Evolutionary conservation across 1,140 invertebrate genomes (phyloP).

Genomic region (Leptinotarsa undecemlineata): DNA sequence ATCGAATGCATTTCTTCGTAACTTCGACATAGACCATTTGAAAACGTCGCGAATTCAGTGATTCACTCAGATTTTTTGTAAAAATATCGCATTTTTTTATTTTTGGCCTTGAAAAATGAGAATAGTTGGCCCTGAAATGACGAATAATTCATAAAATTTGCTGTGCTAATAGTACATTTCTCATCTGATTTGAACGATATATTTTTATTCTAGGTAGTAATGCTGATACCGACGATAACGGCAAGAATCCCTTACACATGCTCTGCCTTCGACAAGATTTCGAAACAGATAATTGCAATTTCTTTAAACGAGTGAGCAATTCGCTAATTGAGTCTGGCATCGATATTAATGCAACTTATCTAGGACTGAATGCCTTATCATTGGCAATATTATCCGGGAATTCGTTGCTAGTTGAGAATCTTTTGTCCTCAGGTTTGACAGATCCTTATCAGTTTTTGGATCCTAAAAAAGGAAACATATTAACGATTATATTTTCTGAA

Average conservation of each 20-base stretch:
- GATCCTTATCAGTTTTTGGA: constrained; percentile 43
- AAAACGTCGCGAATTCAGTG: too few relatives aligned
- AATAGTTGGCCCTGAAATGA: too few relatives aligned
- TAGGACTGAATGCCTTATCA: constrained; percentile 47
- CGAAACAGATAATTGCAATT: constrained; percentile 28
- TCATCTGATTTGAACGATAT: too few relatives aligned
- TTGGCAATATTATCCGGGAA: constrained; percentile 48
- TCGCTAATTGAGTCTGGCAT: constrained; percentile 37
- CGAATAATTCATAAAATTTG: too few relatives aligned
- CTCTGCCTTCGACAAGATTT: constrained; percentile 47
- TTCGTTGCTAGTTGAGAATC: constrained; percentile 34
- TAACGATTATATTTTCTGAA: constrained; percentile 45
- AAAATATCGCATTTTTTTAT: too few relatives aligned
- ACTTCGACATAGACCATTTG: too few relatives aligned
- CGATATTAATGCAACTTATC: constrained; percentile 37
- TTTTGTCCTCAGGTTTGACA: constrained; percentile 35
- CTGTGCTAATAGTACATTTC: too few relatives aligned
- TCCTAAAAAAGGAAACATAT: constrained; percentile 44
- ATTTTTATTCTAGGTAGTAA: constrained; percentile 32
- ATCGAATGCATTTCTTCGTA: too few relatives aligned
- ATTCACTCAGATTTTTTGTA: too few relatives aligned
- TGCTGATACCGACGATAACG: constrained; percentile 33
- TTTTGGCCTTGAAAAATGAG: too few relatives aligned
- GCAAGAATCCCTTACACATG: constrained; percentile 49
- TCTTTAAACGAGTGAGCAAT: constrained; percentile 30